Base-by-base conservation (phyloP, 2,113 vertebrate species). In the Elephas maximus region DNA sequence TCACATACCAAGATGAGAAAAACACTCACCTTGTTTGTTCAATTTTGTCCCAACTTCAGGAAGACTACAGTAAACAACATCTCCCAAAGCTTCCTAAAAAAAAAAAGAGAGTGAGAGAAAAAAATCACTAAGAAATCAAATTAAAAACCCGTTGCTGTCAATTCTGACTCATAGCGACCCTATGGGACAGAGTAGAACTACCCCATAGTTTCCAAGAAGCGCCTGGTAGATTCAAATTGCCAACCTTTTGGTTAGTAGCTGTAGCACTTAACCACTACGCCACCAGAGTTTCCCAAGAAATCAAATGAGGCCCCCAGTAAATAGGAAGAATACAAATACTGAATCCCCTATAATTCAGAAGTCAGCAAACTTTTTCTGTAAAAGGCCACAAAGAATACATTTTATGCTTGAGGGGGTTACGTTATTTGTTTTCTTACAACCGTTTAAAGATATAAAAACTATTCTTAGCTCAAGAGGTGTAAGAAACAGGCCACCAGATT, bases 21-120 rank as follows among this genome's bases (percentile, higher is more conserved):
- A 88, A 88, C 8, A 97, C 98, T 97, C 98, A 99, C 99, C 99
- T 73, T 99, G 98, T 97, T 99, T 99, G 96, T 98, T 99, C 95
- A 99, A 97, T 97, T 99, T 99, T 97, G 99, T 99, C 67, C 99
- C 99, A 97, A 99, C 97, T 98, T 99, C 99, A 98, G 99, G 99
- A 90, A 99, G 99, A 97, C 99, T 99, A 99, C 99, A 99, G 97
- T 99, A 99, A 97, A 99, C 99, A 94, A 99, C 99, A 15, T 99
- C 99, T 94, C 99, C 99, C 98, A 99, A 98, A 78, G 99, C 99
- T 98, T 99, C 99, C 99, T 99, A 97, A 96, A 98, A 96, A 60
- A 91, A 96, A 97, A 94, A 80, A 18, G 96, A 90, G 10, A 67
- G 63, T 65, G 10, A 12, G 15, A 23, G 8, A 94, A 83, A 79